phyloP scores from a whole-genome alignment of 2,797 vertebrate species.

The Fratercula arctica region DNA sequence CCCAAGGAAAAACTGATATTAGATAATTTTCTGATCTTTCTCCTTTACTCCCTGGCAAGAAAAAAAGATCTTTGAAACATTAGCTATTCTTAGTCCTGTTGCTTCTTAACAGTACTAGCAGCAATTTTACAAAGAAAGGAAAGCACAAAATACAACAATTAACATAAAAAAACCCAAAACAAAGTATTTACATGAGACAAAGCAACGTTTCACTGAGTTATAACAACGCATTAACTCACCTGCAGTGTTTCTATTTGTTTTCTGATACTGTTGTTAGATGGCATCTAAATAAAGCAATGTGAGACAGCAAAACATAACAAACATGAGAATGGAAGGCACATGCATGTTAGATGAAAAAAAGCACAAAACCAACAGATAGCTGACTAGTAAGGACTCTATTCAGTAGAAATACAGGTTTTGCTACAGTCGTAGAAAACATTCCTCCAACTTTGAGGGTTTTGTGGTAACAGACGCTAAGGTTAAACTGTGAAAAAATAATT shows the following conservation, averaged over 20 bases:
- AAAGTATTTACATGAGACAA: constrained; percentile 62
- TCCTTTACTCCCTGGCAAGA: not conserved
- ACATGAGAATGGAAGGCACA: constrained; percentile 88
- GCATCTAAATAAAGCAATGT: constrained; percentile 98
- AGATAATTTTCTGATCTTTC: not conserved
- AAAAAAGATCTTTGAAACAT: constrained; percentile 4
- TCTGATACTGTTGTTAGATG: constrained; percentile 99
- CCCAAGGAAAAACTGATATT: not conserved
- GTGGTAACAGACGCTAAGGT: not conserved
- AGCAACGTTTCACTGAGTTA: constrained; percentile 70
- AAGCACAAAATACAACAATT: constrained; percentile 62
- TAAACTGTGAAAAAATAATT: not conserved
- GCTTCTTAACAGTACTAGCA: not conserved
- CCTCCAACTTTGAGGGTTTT: not conserved
- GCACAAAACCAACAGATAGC: constrained; percentile 80
- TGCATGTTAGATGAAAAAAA: constrained; percentile 93
- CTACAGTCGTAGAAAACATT: not conserved
- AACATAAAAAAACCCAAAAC: not conserved
- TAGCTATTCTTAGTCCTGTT: not conserved
- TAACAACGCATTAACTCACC: constrained; percentile 87
- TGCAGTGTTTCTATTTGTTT: constrained; percentile 99
- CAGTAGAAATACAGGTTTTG: constrained; percentile 74
- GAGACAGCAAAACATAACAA: constrained; percentile 86
- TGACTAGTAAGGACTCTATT: constrained; percentile 80
- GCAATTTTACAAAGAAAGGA: constrained; percentile 24